phyloP scores from a whole-genome alignment of 2,888 invertebrate genomes.

The Slavum lentiscoides region DNA sequence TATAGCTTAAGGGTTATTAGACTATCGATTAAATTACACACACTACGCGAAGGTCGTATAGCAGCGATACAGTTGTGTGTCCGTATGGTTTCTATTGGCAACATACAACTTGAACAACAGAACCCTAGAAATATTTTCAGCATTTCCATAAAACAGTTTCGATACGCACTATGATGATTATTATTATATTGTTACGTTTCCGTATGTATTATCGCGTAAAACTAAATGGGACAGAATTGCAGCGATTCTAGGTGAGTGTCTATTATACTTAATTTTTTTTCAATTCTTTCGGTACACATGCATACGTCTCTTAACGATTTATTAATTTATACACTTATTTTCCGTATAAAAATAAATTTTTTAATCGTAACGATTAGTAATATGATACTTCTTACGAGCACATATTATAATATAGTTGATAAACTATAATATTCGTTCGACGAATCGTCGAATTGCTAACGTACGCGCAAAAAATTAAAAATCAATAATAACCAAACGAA shows the following conservation, averaged over 20 bases:
- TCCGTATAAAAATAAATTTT: no score
- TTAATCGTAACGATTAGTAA: no score
- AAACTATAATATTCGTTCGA: no score
- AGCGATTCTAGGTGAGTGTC: neutral
- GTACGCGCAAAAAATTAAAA: no score
- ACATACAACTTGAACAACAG: constrained; percentile 47
- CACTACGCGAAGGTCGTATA: constrained; percentile 15
- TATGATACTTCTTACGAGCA: no score
- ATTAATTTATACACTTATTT: no score
- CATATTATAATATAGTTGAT: no score
- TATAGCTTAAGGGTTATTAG: constrained; percentile 13
- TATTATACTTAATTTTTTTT: neutral
- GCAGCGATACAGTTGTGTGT: neutral
- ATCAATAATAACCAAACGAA: no score
- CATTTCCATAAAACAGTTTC: constrained; percentile 19
- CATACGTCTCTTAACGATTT: no score
- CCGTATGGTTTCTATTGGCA: constrained; percentile 45
- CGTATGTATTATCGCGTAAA: neutral
- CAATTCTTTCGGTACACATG: no score
- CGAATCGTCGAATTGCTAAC: no score
- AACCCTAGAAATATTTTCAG: constrained; percentile 10
- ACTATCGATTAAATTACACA: constrained; percentile 41
- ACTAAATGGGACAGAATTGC: neutral
- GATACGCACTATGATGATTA: neutral
- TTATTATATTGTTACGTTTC: neutral